Evolutionary conservation across 2,797 vertebrate species (phyloP), one percentile per base, ranked within the genome.

Genomic region (Graptemys geographica): DNA sequence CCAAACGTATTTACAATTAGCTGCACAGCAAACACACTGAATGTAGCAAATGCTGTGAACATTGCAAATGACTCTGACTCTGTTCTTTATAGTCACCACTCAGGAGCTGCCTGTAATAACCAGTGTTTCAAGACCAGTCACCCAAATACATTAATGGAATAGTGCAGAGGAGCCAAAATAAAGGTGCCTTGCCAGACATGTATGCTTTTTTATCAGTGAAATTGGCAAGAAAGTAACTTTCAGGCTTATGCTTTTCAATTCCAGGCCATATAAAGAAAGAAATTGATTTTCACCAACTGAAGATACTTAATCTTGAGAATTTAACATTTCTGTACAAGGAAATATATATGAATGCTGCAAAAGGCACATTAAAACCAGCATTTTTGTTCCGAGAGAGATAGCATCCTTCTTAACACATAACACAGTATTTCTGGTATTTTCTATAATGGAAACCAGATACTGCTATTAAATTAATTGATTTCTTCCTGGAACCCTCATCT

Each of bases 61-160:
- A 0, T 88, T 1, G 6, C 74, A n/a, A 9, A 59, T 0, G 47
- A 76, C 92, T 94, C 95, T 52, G 6, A 55, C 13, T 47, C 93
- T 92, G 94, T 97, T 93, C 94, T 92, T 92, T 72, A 59, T 95
- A 96, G 96, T 81, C 92, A 92, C 90, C 89, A 96, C 93, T 94
- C 93, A 87, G 80, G n/a, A 90, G 88, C 83, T 83, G 44, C 92
- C 93, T 96, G 93, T 96, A 97, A 97, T 97, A 97, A 96, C 89
- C 91, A 57, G 47, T 87, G 94, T 96, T 98, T 96, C 96, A 97
- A 94, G 97, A 90, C 91, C 96, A 97, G 96, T 90, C 97, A 97
- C 97, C 95, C 96, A 97, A 96, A 97, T 97, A 98, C 97, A 98
- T 97, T 98, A 98, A 98, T 98, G 97, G 95, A 96, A 97, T 96